Evolutionary conservation across 2,113 vertebrate species (phyloP), one percentile per base, ranked within the genome.

Genomic region (Limanda limanda): DNA sequence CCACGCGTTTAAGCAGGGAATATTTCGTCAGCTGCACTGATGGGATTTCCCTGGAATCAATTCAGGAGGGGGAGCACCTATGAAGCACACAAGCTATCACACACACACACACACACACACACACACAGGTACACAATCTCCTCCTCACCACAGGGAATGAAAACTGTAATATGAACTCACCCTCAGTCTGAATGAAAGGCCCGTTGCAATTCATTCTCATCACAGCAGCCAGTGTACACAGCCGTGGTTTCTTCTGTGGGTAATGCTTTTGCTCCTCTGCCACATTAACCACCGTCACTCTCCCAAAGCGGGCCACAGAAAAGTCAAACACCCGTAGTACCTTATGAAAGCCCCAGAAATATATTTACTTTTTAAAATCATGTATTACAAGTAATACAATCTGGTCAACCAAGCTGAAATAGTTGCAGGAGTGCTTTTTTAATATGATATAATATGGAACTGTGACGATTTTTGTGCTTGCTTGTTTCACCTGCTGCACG

Each of bases 21-120:
- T 71, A 55, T 75, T 68, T 74, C 83, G 78, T 87, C 82, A 78
- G 85, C 56, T 42, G 45, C 62, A 79, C 85, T 84, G 37, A 54
- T 54, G 66, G 87, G 89, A 89, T 92, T 91, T 92, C 79, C 87
- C 83, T 88, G 73, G 67, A 91, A 92, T 82, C 83, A 66, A 72
- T 81, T 77, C 51, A 61, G 82, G 83, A 78, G 3, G 78, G 84
- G 81, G 83, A 82, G 45, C 27, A 51, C 72, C 74, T 76, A 52
- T 61, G 70, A 69, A 84, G 27, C 59, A 57, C 80, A 68, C 67
- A 72, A 60, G 51, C 64, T 72, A 58, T 65, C 71, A 78, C 72
- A 63, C 62, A 67, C 31, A 31, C 6, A 31, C 5, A 31, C 27
- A 31, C 27, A 31, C 27, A 31, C 27, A 27, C 27, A 27, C 27